Base-by-base conservation (phyloP, 1,140 invertebrate genomes). In the Bradysia coprophila region DNA sequence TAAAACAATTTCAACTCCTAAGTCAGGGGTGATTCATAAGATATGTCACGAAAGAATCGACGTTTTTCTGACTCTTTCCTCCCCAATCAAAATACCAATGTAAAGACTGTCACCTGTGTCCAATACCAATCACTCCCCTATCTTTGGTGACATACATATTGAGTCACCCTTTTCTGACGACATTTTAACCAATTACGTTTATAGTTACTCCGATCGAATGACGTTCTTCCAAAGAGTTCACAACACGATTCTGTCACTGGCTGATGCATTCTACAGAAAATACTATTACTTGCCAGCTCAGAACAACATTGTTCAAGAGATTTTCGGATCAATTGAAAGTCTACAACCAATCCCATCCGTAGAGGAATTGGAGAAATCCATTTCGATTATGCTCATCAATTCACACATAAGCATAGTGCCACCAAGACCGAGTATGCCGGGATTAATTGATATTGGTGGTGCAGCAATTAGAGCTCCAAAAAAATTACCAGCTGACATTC, bases 361-460 rank as follows among this genome's bases (percentile, higher is more conserved):
- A 5, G 51, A 55, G 1, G 63, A 72, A 28, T 46, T 75, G 33
- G 60, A 66, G 43, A 60, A 57, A 18, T 68, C 68, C 45, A 61
- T 71, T 10, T 68, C 65, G n/a, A 45, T 76, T 32, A 52, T 73
- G 34, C 55, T 78, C 23, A 51, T 65, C n/a, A 70, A 67, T 45
- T 62, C 57, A 16, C 68, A 73, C 57, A 63, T 61, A 6, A 56
- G 59, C 23, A 50, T 68, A 34, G 55, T 64, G 43, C 48, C 59
- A 34, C 59, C 63, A 1, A 54, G 65, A 33, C 62, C 71, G 2
- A 51, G 59, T 21, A 59, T 66, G 49, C 68, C 69, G 0, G 60
- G 55, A 1, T 59, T 69, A 0, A 52, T 72, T 3, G 51, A 66
- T 47, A 62, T 72, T 45, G 67, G 62, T 8, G 69, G 69, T 10